phyloP scores from a whole-genome alignment of 2,797 vertebrate genomes.

The Thalassophryne amazonica region DNA sequence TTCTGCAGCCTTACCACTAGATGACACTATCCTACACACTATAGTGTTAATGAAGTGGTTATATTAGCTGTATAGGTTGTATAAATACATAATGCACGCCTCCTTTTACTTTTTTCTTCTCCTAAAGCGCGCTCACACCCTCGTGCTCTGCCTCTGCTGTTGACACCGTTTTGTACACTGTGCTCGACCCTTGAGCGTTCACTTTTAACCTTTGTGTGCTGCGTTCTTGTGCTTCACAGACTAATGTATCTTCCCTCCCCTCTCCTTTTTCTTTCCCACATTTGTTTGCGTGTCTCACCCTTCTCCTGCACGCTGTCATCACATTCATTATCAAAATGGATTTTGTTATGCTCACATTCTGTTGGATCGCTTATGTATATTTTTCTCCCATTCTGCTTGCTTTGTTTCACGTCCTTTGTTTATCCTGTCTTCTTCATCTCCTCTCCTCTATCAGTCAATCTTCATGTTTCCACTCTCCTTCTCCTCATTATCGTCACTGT shows the following conservation, averaged over 20 bases:
- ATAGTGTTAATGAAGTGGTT: no score
- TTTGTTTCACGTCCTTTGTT: background rate
- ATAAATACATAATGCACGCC: constrained; percentile 30
- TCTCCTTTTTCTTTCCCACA: constrained; percentile 55
- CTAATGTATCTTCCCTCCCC: constrained; percentile 69
- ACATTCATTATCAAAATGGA: constrained; percentile 33
- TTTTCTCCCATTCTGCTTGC: background rate
- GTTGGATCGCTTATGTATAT: background rate
- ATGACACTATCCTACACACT: no score
- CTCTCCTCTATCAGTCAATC: constrained; percentile 68
- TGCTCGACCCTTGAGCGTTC: constrained; percentile 51
- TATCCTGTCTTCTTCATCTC: background rate
- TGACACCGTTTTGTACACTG: constrained; percentile 46
- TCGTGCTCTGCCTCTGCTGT: constrained; percentile 32
- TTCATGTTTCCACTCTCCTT: constrained; percentile 81
- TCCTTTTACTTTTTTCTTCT: constrained; percentile 17
- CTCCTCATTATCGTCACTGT: constrained; percentile 76
- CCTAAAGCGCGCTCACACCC: constrained; percentile 17
- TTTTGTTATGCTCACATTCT: constrained; percentile 4
- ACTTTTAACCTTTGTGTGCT: constrained; percentile 50
- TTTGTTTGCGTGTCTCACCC: constrained; percentile 16
- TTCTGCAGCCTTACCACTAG: no score
- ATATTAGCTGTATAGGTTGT: background rate
- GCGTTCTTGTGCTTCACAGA: constrained; percentile 54
- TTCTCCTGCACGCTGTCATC: constrained; percentile 35